Evolutionary conservation across 2,888 invertebrate genomes (phyloP).

Genomic region (Harpalus rufipes): DNA sequence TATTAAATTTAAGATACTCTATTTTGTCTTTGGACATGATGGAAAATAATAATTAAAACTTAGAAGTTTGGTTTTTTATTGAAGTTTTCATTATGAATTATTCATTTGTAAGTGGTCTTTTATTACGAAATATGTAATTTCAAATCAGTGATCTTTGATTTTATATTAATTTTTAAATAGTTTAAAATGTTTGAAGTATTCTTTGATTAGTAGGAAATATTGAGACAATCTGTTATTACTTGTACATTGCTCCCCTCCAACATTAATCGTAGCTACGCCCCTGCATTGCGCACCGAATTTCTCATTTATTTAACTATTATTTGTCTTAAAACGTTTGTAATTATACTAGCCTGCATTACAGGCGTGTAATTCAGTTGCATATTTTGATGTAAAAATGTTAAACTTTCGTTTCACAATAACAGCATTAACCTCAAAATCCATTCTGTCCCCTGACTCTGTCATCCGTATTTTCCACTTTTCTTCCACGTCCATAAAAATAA

Average conservation of each 20-base stretch:
- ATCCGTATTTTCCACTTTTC: background rate
- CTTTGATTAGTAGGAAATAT: background rate
- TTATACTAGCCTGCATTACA: no score
- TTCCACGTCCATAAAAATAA: background rate
- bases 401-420: background rate
- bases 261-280: no score
- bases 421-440: constrained; percentile 42
- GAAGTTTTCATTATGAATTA: no score
- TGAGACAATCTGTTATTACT: no score
- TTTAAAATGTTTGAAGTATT: constrained; percentile 6
- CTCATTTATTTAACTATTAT: no score
- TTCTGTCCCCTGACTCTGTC: background rate
- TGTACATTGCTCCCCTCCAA: no score
- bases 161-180: constrained; percentile 7
- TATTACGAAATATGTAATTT: background rate
- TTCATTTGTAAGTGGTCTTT: background rate
- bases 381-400: background rate
- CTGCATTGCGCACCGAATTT: no score
- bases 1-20: constrained; percentile 58
- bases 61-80: no score
- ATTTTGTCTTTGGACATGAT: constrained; percentile 43
- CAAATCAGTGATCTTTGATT: constrained; percentile 21
- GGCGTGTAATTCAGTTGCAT: background rate
- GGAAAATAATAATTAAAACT: background rate
- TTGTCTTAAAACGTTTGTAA: no score